phyloP scores from a whole-genome alignment of 2,113 vertebrate species.

The Progne subis region DNA sequence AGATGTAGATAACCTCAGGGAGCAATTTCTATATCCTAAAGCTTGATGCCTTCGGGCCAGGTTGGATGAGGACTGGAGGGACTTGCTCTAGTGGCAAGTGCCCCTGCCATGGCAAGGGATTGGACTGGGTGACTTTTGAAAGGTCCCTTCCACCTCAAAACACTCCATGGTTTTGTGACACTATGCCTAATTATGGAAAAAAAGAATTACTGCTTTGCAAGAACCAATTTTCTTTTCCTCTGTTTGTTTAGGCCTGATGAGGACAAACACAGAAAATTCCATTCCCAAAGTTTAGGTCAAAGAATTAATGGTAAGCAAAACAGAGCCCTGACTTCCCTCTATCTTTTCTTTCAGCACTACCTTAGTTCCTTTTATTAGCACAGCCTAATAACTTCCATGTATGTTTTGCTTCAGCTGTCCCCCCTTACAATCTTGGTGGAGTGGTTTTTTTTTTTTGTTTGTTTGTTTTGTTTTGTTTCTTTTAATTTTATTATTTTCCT shows the following conservation, averaged over 20 bases:
- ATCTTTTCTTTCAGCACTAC: neutral
- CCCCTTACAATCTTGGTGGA: neutral
- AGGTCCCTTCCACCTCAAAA: neutral
- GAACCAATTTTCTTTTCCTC: accelerated
- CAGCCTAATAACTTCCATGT: neutral
- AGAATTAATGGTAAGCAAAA: neutral
- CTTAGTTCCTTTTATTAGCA: neutral
- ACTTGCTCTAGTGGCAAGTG: neutral
- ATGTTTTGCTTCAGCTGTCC: neutral
- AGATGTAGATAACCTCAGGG: neutral
- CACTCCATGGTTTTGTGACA: neutral
- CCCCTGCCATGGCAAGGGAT: neutral
- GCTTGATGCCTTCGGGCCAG: neutral
- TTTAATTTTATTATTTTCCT: neutral
- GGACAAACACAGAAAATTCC: neutral
- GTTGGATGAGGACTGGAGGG: neutral
- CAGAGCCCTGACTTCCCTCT: neutral
- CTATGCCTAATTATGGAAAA: neutral
- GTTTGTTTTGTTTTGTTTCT: too few species aligned
- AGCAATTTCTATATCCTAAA: neutral
- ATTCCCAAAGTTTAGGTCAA: neutral
- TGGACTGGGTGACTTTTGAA: neutral
- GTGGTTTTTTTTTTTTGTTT: too few species aligned
- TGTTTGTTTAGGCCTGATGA: neutral
- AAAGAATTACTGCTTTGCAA: neutral